These are phyloP conservation scores for Mallotus villosus DNA, from an alignment of 2,797 vertebrate species.

Conservation along the genomic window DNA sequence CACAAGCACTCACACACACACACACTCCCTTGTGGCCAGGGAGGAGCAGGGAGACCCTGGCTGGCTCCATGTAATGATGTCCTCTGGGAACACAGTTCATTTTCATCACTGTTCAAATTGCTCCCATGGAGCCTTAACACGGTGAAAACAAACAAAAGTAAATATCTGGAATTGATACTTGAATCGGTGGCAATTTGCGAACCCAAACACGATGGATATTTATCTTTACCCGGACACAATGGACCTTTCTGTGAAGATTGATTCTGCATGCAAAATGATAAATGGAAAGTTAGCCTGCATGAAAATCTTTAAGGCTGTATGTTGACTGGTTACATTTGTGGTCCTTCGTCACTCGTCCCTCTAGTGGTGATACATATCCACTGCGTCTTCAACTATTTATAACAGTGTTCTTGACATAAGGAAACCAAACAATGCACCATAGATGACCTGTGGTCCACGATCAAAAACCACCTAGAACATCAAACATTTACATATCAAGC, in stretches of 20 bases:
- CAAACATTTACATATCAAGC: too few relatives aligned
- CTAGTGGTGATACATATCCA: constrained; percentile 69
- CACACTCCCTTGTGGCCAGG: constrained; percentile 56
- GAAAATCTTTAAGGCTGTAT: not conserved
- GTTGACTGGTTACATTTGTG: not conserved
- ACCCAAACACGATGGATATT: constrained; percentile 26
- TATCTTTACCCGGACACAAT: constrained; percentile 20
- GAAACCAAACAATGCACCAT: too few relatives aligned
- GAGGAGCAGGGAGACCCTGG: constrained; percentile 45
- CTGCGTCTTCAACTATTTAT: constrained; percentile 50
- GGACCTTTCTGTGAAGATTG: constrained; percentile 17
- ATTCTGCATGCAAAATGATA: not conserved
- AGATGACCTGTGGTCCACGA: too few relatives aligned
- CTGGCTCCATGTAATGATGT: constrained; percentile 73
- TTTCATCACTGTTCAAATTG: constrained; percentile 73
- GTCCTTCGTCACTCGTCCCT: constrained; percentile 62
- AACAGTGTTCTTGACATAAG: too few relatives aligned
- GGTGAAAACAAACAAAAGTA: constrained; percentile 75
- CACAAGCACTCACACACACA: too few relatives aligned
- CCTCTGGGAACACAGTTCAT: constrained; percentile 70
- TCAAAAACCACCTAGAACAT: too few relatives aligned
- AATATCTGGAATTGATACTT: constrained; percentile 71
- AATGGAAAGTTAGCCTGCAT: constrained; percentile 8
- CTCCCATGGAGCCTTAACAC: constrained; percentile 69
- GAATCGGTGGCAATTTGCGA: constrained; percentile 38